phyloP scores from a whole-genome alignment of 1,140 invertebrate species.

The Arctopsyche grandis region DNA sequence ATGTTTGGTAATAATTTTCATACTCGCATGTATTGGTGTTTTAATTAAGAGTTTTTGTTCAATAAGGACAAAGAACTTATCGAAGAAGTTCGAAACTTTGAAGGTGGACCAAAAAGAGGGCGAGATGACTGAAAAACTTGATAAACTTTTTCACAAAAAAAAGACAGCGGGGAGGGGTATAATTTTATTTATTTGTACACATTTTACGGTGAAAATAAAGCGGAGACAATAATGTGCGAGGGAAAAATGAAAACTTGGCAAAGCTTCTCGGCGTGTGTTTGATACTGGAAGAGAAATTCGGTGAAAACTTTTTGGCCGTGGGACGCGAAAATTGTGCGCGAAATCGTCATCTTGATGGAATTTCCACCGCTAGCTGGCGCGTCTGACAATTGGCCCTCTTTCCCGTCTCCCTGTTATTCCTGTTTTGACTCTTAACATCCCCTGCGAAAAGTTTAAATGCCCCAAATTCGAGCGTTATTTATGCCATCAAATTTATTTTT shows the following conservation, averaged over 20 bases:
- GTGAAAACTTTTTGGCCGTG: conserved; percentile 17
- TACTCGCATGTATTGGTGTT: too few relatives aligned
- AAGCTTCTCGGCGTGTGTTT: conserved; percentile 13
- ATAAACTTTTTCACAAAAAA: background rate
- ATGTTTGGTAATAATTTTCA: too few relatives aligned
- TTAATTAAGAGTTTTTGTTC: too few relatives aligned
- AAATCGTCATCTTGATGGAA: conserved; percentile 43
- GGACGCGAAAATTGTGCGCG: conserved; percentile 22
- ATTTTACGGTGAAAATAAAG: conserved; percentile 19
- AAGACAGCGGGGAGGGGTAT: background rate
- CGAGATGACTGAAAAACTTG: too few relatives aligned
- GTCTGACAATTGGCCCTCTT: conserved; percentile 36
- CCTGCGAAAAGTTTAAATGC: conserved; percentile 34
- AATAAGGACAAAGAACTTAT: too few relatives aligned
- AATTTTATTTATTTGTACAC: background rate
- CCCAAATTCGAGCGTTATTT: conserved; percentile 35
- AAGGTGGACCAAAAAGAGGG: too few relatives aligned
- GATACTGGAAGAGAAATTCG: conserved; percentile 23
- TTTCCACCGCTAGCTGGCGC: conserved; percentile 17
- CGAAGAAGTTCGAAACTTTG: too few relatives aligned
- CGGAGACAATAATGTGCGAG: conserved; percentile 21
- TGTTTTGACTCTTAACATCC: conserved; percentile 34
- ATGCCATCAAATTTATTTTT: conserved; percentile 35
- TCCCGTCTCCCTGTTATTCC: conserved; percentile 30
- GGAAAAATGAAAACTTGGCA: conserved; percentile 39